Conservation (phyloP, 2,797 vertebrate genomes). For the Myotis myotis region DNA sequence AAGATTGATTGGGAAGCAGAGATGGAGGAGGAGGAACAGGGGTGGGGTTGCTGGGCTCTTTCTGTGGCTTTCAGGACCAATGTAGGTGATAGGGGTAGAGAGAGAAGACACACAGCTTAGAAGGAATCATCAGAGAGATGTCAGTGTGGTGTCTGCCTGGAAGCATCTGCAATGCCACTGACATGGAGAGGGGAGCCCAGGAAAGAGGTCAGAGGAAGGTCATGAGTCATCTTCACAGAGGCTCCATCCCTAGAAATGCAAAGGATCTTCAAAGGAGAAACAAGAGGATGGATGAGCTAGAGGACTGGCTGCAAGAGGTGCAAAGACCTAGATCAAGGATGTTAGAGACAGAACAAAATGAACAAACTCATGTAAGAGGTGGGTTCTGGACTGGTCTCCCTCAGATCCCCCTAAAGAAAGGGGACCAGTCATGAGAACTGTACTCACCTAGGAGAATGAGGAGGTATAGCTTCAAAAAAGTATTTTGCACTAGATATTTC, state of each 20-base stretch:
- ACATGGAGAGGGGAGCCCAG: background rate
- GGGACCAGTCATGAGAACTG: background rate
- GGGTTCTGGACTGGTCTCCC: background rate
- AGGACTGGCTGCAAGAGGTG: background rate
- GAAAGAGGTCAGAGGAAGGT: background rate
- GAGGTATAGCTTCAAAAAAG: too few relatives aligned
- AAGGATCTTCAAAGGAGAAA: background rate
- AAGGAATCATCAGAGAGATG: too few relatives aligned
- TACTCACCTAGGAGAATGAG: background rate
- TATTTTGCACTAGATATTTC: too few relatives aligned
- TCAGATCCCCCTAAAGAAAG: background rate
- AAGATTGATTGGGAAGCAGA: background rate
- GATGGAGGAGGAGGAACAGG: background rate
- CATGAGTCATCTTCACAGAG: background rate
- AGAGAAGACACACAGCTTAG: background rate
- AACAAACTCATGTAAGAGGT: fast-evolving
- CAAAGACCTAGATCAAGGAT: background rate
- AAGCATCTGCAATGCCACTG: background rate
- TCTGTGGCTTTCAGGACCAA: too few relatives aligned
- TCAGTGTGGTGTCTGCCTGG: background rate
- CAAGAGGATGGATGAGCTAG: background rate
- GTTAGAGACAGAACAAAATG: background rate
- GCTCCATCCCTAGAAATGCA: background rate
- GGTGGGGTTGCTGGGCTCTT: background rate
- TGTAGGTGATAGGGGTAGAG: background rate